Evolutionary conservation across 2,113 vertebrate genomes (phyloP), one percentile per base, ranked within the genome.

Genomic region (Caranx ignobilis): DNA sequence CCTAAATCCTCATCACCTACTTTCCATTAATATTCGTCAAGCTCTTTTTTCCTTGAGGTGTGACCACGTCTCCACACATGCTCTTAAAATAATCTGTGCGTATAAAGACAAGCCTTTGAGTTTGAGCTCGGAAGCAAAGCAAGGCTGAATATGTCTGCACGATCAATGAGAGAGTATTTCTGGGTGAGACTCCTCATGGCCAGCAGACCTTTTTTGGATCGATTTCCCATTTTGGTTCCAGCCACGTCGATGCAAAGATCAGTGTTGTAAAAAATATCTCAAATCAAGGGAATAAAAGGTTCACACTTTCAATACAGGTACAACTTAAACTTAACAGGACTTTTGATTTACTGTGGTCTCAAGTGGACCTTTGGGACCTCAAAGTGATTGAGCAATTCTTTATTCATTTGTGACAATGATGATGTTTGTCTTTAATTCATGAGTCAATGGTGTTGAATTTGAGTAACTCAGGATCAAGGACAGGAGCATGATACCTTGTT

Each of bases 381-480:
- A 64, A n/a, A 47, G 19, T 63, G 19, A 21, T 41, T 16, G 1
- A 10, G 18, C 9, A 3, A 18, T 37, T 66, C 12, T 76, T 56
- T 21, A 75, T 52, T 56, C 26, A 21, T 70, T 39, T 16, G 35
- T 8, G 75, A 2, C 11, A 0, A 68, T 55, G 55, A 72, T 56
- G 35, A 52, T 39, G 35, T 84, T 72, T 70, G 50, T 87, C 34
- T 77, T 81, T 87, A 75, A 85, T 87, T 84, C 41, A 86, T 77
- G 75, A 81, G 57, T 62, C 57, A 32, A n/a, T 41, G 80, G 79
- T 86, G 76, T 85, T 85, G 70, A 89, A 86, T 87, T 91, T 82
- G 66, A 88, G 79, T 50, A 70, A 57, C 19, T 4, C 48, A 66
- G 68, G 67, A 75, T 85, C 69, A 73, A 79, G 77, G 65, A 72